Percentiles rank a stretch among this genome's conserved stretches.
Conservation (phyloP, 2,113 vertebrate genomes). For the Oreochromis tanganicae region DNA sequence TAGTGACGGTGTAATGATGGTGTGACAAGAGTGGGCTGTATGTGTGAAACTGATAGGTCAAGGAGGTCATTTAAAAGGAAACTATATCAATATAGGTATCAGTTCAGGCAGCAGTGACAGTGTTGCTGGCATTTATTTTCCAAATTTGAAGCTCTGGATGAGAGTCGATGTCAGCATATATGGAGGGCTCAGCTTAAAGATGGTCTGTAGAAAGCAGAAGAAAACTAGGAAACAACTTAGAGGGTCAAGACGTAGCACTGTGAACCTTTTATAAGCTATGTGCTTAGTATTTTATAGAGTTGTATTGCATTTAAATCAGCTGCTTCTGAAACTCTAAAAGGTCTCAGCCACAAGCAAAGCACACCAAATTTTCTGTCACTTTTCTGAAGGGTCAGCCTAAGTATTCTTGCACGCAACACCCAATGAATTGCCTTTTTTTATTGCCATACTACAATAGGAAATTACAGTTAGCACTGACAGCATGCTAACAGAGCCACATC, state of each 20-base stretch:
- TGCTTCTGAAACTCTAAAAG: not conserved
- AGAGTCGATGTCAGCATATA: not conserved
- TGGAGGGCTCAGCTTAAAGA: not conserved
- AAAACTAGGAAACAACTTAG: not conserved
- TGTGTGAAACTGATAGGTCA: not conserved
- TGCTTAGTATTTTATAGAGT: not conserved
- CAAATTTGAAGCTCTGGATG: not conserved
- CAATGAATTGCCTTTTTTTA: not conserved
- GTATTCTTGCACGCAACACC: not conserved
- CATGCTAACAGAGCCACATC: not conserved
- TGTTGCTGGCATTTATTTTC: not conserved
- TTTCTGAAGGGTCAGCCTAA: not conserved
- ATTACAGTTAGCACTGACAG: not conserved
- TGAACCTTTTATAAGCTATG: not conserved
- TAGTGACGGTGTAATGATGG: constrained; percentile 48
- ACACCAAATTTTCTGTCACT: not conserved
- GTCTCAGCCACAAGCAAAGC: not conserved
- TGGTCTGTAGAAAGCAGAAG: not conserved
- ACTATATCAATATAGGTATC: constrained; percentile 30
- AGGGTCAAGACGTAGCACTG: not conserved
- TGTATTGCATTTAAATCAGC: not conserved
- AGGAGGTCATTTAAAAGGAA: constrained; percentile 8
- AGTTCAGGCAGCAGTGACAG: not conserved
- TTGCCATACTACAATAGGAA: not conserved
- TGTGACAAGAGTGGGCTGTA: not conserved